Evolutionary conservation across 2,888 invertebrate species (phyloP), one percentile per base, ranked within the genome.

Genomic region (Epirrita christyi): DNA sequence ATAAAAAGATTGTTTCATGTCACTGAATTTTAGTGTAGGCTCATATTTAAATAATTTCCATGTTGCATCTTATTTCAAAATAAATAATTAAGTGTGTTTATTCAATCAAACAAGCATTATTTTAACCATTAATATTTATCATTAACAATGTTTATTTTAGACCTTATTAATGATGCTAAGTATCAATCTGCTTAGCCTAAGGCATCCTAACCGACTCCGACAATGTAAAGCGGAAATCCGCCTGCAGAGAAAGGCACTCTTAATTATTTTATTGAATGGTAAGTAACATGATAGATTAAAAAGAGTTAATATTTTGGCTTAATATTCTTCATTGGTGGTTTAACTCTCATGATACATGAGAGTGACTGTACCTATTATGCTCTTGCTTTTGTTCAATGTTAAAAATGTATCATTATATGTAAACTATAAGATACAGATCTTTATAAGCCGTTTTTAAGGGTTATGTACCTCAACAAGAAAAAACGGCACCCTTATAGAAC

Each of bases 191-290:
- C 61, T 52, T 58, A 59, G 64, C 76, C 78, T 80, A 70, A 61
- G 52, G 59, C 59, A 32, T 42, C 37, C 54, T 71, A 68, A 64
- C 64, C 69, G 73, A 66, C 69, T 61, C 67, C 63, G 69, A 63
- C 68, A 71, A 70, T 76, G 73, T 76, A 73, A 75, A 72, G 75
- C 87, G 85, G 86, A 88, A 76, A 79, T 86, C 86, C 86, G 87
- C 64, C 70, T 55, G 44, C 40, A 63, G 81, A 76, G 86, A 85
- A 85, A 86, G 82, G 77, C 58, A 66, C 64, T 60, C 71, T 69
- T 71, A 76, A 83, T 85, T 83, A 79, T 82, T 81, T 80, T 79
- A 83, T 75, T 72, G 62, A 57, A 55, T 57, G 38, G 52, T 53
- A 52, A 43, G 32, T 32, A 44, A 29, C 32, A 42, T 50, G 54